These are phyloP conservation scores for Plebejus argus DNA, from an alignment of 2,888 invertebrate genomes.

Conservation along the genomic window DNA sequence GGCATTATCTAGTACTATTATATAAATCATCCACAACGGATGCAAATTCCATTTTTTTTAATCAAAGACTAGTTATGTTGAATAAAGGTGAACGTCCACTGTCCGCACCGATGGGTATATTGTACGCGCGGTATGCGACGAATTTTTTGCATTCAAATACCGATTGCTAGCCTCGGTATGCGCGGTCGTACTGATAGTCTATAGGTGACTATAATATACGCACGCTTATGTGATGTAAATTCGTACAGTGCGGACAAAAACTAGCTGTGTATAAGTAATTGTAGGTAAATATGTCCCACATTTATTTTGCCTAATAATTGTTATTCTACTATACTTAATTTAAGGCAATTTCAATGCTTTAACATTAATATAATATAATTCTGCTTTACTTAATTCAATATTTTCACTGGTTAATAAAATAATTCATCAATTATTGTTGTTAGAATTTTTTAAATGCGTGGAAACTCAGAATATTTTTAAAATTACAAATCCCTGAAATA, in stretches of 20 bases:
- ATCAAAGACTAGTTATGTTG: background rate
- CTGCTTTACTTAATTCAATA: too few species aligned
- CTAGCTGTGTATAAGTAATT: too few species aligned
- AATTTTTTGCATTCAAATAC: background rate
- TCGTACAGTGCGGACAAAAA: too few species aligned
- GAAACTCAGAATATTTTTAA: slow-evolving; percentile 31
- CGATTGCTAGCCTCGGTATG: background rate
- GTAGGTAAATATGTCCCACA: too few species aligned
- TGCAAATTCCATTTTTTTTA: background rate
- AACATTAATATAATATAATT: too few species aligned
- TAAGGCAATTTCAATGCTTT: too few species aligned
- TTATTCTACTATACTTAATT: too few species aligned
- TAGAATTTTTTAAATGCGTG: background rate
- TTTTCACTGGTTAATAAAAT: too few species aligned
- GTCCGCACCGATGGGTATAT: background rate
- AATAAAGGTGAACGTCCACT: background rate
- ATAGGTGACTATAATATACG: background rate
- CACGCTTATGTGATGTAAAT: background rate
- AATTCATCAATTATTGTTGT: background rate
- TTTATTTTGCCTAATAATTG: too few species aligned
- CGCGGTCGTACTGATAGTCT: background rate
- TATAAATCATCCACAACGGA: too few species aligned
- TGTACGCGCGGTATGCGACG: background rate
- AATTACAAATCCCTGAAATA: slow-evolving; percentile 39
- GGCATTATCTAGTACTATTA: too few species aligned